These are phyloP conservation scores for Sepioteuthis lessoniana DNA, from an alignment of 2,888 invertebrate species.

Conservation along the genomic window DNA sequence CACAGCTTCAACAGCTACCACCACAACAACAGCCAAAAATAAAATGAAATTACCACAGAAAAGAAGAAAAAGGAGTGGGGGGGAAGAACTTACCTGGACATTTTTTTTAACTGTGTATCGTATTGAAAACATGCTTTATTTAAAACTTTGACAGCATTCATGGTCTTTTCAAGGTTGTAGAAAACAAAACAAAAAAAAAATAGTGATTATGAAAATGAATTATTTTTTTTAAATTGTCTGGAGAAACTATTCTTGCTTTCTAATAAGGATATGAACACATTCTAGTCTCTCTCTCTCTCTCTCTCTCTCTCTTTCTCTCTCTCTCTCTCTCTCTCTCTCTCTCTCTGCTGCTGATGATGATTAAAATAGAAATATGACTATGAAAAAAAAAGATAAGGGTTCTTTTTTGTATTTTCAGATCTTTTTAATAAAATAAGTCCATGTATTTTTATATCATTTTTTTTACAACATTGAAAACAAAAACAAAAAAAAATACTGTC, in stretches of 20 bases:
- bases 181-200: neutral
- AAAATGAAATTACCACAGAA: neutral
- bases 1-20: neutral
- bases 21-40: neutral
- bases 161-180: neutral
- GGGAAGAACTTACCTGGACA: neutral
- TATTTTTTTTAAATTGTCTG: neutral
- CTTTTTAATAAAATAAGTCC: neutral
- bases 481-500: neutral
- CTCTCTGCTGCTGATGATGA: too few relatives aligned
- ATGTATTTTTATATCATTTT: neutral
- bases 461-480: slow-evolving; percentile 18
- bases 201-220: neutral
- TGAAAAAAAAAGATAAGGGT: too few relatives aligned
- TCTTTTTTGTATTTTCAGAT: neutral
- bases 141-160: neutral
- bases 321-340: too few relatives aligned
- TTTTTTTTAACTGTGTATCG: neutral
- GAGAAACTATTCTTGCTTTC: neutral
- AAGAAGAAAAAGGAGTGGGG: neutral
- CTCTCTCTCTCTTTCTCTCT: too few relatives aligned
- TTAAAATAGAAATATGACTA: too few relatives aligned
- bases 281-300: too few relatives aligned
- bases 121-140: neutral
- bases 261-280: too few relatives aligned